Evolutionary conservation across 2,888 invertebrate genomes (phyloP), one percentile per base, ranked within the genome.

Genomic region (Podotricha telesiphe): DNA sequence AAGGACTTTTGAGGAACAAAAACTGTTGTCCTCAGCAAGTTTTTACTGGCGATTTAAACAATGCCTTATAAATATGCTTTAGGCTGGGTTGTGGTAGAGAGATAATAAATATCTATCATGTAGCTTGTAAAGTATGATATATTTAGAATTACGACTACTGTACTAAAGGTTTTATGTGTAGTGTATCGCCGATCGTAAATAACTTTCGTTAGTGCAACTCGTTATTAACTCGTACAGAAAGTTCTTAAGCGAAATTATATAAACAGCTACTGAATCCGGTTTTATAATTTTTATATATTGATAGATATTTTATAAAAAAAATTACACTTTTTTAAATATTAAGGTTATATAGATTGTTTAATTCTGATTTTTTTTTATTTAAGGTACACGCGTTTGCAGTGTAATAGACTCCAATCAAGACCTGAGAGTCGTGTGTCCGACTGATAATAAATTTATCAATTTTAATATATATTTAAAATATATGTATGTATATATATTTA

Each of bases 101-200:
- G 61, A 67, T 61, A 67, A 67, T 67, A 67, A 67, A 67, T 67
- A 67, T 67, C 67, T 67, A 67, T 67, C 67, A 67, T 62, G 67
- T 47, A 28, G 67, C 61, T 62, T 17, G 61, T 61, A 61, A 67
- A 67, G 67, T 67, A 67, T 61, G 61, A 67, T 67, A 67, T 61
- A 67, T 61, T 61, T 59, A 62, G 51, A 48, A 53, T 28, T 59
- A 45, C 59, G 22, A 59, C 59, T 58, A 66, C 53, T 53, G 61
- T 48, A 51, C 67, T 61, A 67, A 67, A 61, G 66, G 51, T 59
- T 59, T 58, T 59, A 67, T 67, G 50, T 51, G 47, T 28, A 51
- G 59, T 28, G 45, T 59, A 59, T 48, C 34, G 47, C 13, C 47
- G 28, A 48, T 62, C 48, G 62, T 62, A 34, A 48, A 62, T 62